Percentiles rank a stretch among this genome's conserved stretches.
These are phyloP conservation scores for Dasyurus viverrinus DNA, from an alignment of 2,113 vertebrate species.

Conservation along the genomic window DNA sequence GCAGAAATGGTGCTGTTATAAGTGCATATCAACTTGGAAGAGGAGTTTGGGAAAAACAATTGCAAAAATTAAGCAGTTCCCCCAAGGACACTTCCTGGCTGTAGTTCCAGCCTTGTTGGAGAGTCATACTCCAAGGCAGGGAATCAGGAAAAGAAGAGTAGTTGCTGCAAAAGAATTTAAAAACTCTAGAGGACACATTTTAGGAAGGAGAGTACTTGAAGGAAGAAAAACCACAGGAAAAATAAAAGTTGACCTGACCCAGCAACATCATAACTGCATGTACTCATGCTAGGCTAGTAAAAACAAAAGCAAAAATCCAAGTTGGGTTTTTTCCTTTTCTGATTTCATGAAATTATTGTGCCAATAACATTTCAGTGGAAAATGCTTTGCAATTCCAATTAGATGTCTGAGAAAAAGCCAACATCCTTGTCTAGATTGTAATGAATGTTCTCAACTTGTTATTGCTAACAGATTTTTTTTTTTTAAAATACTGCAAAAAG, in stretches of 20 bases:
- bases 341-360: conserved; percentile 52
- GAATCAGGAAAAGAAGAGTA: neutral
- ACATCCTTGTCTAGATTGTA: conserved; percentile 43
- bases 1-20: neutral
- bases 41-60: neutral
- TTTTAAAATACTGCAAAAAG: conserved; percentile 54
- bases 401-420: conserved; percentile 10
- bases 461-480: conserved; percentile 14
- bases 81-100: neutral
- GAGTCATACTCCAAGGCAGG: neutral
- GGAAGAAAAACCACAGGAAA: conserved; percentile 57
- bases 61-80: neutral
- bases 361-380: conserved; percentile 37
- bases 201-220: conserved; percentile 45
- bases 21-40: neutral
- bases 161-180: neutral
- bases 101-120: neutral
- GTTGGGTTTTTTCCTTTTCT: conserved; percentile 26
- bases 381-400: conserved; percentile 15
- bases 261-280: conserved; percentile 45
- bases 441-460: conserved; percentile 57
- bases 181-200: neutral
- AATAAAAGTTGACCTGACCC: conserved; percentile 51
- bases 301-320: neutral
- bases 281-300: conserved; percentile 20